Percentiles rank a stretch among this genome's conserved stretches.
These are phyloP conservation scores for Drosophila setifemur DNA, from an alignment of 1,140 invertebrate genomes.

Conservation along the genomic window DNA sequence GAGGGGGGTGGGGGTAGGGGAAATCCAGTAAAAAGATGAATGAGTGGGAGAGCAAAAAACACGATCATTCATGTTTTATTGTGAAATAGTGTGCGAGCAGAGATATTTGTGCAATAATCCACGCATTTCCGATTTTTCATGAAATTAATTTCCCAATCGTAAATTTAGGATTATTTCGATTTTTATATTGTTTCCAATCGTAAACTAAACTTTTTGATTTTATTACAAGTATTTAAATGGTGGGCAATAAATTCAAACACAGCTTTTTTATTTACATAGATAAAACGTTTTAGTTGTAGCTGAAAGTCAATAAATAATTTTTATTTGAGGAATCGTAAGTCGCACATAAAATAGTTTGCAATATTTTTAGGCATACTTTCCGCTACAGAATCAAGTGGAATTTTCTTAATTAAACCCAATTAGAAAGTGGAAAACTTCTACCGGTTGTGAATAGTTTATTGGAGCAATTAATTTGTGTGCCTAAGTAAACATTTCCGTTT, in stretches of 20 bases:
- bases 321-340: no score
- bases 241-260: no score
- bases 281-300: background rate
- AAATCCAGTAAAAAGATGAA: constrained; percentile 1
- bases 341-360: no score
- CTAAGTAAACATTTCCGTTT: constrained; percentile 18
- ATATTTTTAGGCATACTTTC: no score
- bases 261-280: no score
- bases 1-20: background rate
- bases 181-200: no score
- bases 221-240: no score
- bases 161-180: background rate
- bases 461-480: constrained; percentile 14
- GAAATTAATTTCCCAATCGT: no score
- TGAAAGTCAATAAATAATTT: no score
- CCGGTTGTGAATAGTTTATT: constrained; percentile 26
- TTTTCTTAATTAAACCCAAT: constrained; percentile 1
- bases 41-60: constrained; percentile 9
- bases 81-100: constrained; percentile 22
- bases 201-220: no score
- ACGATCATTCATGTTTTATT: constrained; percentile 34
- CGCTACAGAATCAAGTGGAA: no score
- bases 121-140: no score
- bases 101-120: background rate
- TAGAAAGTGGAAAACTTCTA: constrained; percentile 26